Base-by-base conservation (phyloP, 2,113 vertebrate species). In the Willisornis vidua region DNA sequence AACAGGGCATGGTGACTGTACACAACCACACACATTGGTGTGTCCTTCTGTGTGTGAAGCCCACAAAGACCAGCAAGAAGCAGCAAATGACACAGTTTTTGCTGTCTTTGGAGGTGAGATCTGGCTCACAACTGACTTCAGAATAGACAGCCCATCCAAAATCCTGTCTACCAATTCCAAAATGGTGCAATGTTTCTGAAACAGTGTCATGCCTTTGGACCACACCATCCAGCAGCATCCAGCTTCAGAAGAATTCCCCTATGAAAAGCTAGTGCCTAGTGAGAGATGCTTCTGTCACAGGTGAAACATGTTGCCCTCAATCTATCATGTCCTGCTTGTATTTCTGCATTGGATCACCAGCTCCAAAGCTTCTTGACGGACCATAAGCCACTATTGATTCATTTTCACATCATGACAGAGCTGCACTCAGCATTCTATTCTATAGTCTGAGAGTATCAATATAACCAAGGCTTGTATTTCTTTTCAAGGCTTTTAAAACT, bases 231-330 rank as follows among this genome's bases (percentile, higher is more conserved):
- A 70, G 14, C 16, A 35, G 11, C 12, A 13, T 23, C 33, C 33
- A 63, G 2, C 10, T 66, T 77, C 43, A 70, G 49, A 79, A 68
- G 5, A 61, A 20, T 14, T 41, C 18, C 65, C 20, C 23, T 61
- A 43, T 18, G 7, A 76, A 75, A 12, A 79, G 7, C 2, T 18
- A 54, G 24, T 0, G 0, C 13, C 10, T 18, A 1, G 0, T 35
- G 57, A 78, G 18, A 68, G 6, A 11, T 43, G 9, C 6, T 43
- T 61, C 45, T 57, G 17, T 9, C 9, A 4, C 35, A 14, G 11
- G 3, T 24, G 41, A 77, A 61, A 52, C 3, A 3, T 17, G 14
- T 6, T 25, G 4, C 3, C 4, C 25, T 71, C 37, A 14, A 3
- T 41, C 0, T 0, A 16, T 41, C 28, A 29, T 72, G 9, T 52